These are phyloP conservation scores for Nestor notabilis DNA, from an alignment of 2,113 vertebrate genomes.

Conservation along the genomic window DNA sequence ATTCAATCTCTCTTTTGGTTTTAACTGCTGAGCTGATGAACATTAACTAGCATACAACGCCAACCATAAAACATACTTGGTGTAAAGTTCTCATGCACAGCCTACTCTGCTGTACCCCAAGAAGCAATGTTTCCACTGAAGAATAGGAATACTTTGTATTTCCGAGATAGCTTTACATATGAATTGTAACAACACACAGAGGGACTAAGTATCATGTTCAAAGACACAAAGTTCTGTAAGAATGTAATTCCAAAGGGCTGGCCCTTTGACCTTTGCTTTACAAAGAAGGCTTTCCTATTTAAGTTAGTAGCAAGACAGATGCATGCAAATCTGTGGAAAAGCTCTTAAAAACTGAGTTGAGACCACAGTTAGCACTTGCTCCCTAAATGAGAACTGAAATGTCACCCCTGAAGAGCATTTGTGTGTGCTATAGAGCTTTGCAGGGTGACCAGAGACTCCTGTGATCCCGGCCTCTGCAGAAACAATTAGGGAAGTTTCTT, in stretches of 20 bases:
- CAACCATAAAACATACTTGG: background rate
- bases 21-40: background rate
- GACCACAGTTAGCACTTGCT: background rate
- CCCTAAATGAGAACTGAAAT: background rate
- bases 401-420: background rate
- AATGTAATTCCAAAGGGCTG: background rate
- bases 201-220: background rate
- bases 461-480: background rate
- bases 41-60: background rate
- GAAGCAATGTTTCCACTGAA: background rate
- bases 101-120: background rate
- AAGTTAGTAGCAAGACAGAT: background rate
- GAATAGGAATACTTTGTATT: background rate
- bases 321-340: background rate
- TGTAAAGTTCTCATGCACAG: background rate
- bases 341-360: background rate
- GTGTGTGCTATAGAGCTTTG: background rate
- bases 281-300: background rate
- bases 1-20: background rate
- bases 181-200: background rate
- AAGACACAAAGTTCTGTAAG: background rate
- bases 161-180: background rate
- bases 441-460: background rate
- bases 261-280: background rate
- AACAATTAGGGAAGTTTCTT: background rate